Conservation (phyloP, 2,113 vertebrate genomes). For the Ammodytes dubius region DNA sequence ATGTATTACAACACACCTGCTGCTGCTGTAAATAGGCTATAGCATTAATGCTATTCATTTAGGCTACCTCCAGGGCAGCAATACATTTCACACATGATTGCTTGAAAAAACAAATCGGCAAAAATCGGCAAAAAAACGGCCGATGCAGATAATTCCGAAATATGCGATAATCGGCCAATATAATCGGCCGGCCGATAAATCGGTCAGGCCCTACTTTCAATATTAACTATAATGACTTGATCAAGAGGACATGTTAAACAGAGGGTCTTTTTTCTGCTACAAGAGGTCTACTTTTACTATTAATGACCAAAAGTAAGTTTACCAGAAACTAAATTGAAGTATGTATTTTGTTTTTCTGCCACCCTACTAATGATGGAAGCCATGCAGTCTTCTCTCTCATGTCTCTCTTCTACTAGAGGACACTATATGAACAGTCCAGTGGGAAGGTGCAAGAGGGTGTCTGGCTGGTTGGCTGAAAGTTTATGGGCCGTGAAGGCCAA, state of each 20-base stretch:
- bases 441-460: constrained; percentile 61
- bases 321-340: constrained; percentile 27
- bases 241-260: constrained; percentile 38
- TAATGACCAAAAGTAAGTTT: constrained; percentile 41
- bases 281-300: constrained; percentile 34
- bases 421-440: constrained; percentile 64
- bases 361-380: constrained; percentile 25
- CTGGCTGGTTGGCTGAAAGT: constrained; percentile 59
- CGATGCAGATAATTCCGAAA: too few species aligned
- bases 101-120: too few species aligned
- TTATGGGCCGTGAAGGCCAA: constrained; percentile 82
- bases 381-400: constrained; percentile 34
- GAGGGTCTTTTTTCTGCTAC: constrained; percentile 19
- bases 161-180: too few species aligned
- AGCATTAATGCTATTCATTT: too few species aligned
- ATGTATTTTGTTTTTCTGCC: constrained; percentile 15
- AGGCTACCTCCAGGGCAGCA: too few species aligned
- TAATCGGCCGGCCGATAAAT: too few species aligned
- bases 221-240: constrained; percentile 41
- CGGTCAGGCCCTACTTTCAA: not conserved
- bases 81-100: too few species aligned
- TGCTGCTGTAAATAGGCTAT: too few species aligned
- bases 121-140: too few species aligned
- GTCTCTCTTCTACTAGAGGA: constrained; percentile 58
- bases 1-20: too few species aligned